phyloP scores from a whole-genome alignment of 37 sponge, comb jelly and placozoan species.

The Spongilla lacustris region DNA sequence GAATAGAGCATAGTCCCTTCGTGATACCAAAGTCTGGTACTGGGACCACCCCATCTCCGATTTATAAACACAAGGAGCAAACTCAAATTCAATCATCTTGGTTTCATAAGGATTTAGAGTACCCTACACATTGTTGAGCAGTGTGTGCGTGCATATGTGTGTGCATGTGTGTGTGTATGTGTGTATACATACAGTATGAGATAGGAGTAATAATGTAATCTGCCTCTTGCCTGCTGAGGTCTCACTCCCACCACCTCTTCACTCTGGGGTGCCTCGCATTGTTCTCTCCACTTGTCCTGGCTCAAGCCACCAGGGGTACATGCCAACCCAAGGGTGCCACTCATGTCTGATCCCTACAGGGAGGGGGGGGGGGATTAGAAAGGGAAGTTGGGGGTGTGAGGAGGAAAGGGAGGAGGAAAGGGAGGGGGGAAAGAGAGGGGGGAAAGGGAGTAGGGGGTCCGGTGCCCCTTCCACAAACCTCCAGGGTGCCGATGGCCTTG shows the following conservation, averaged over 20 bases:
- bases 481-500: slow-evolving; percentile 30
- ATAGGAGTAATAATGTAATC: not conserved
- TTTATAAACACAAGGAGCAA: slow-evolving; percentile 29
- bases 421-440: no score
- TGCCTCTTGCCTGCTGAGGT: not conserved
- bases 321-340: not conserved
- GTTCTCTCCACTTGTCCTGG: slow-evolving; percentile 44
- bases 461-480: no score
- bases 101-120: slow-evolving; percentile 62
- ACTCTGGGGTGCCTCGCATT: slow-evolving; percentile 7
- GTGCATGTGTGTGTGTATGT: not conserved
- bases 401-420: not conserved
- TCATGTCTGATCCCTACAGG: slow-evolving; percentile 15
- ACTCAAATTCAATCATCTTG: slow-evolving; percentile 33
- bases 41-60: slow-evolving; percentile 54
- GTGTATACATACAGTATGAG: not conserved
- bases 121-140: slow-evolving; percentile 24
- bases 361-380: no score
- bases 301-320: slow-evolving; percentile 44
- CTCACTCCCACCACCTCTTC: slow-evolving; percentile 11
- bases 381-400: no score
- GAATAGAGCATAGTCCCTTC: slow-evolving; percentile 69
- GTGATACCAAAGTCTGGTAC: slow-evolving; percentile 24
- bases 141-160: not conserved
- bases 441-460: no score